phyloP scores from a whole-genome alignment of 2,113 vertebrate species.

The Argyrosomus japonicus region DNA sequence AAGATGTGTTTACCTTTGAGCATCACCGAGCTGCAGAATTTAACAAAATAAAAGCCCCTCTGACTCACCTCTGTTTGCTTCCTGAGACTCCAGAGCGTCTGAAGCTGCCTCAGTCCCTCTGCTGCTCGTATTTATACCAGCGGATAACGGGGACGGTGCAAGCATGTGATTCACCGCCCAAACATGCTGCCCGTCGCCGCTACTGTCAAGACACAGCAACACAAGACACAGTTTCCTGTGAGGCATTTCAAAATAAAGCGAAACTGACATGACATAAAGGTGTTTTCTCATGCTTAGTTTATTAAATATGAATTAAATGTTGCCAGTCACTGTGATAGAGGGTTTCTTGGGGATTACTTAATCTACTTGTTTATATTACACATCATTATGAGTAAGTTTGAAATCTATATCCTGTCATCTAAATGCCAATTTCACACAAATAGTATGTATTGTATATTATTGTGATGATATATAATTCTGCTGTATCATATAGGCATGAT shows the following conservation, averaged over 20 bases:
- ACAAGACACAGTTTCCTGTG: background rate
- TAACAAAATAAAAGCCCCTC: background rate
- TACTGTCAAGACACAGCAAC: background rate
- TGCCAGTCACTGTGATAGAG: too few relatives aligned
- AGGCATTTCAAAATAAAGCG: conserved; percentile 55
- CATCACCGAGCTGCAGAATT: conserved; percentile 27
- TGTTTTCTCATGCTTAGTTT: too few relatives aligned
- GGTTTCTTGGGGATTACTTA: too few relatives aligned
- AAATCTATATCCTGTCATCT: too few relatives aligned
- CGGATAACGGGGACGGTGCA: conserved; percentile 48
- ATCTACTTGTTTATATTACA: too few relatives aligned
- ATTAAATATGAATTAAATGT: too few relatives aligned
- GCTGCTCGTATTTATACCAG: conserved; percentile 64
- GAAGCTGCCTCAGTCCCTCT: conserved; percentile 39
- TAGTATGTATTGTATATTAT: background rate
- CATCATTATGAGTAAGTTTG: too few relatives aligned
- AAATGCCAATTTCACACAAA: background rate
- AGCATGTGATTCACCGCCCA: conserved; percentile 56
- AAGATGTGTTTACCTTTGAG: background rate
- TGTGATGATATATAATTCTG: background rate
- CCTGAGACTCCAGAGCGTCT: conserved; percentile 55
- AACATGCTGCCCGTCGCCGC: background rate
- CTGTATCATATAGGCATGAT: background rate
- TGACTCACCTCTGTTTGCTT: conserved; percentile 64
- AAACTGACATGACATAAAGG: too few relatives aligned